A percentile compares a stretch with the other conserved stretches of the same genome.
phyloP scores from a whole-genome alignment of 2,113 vertebrate genomes.

The Synchiropus splendidus region DNA sequence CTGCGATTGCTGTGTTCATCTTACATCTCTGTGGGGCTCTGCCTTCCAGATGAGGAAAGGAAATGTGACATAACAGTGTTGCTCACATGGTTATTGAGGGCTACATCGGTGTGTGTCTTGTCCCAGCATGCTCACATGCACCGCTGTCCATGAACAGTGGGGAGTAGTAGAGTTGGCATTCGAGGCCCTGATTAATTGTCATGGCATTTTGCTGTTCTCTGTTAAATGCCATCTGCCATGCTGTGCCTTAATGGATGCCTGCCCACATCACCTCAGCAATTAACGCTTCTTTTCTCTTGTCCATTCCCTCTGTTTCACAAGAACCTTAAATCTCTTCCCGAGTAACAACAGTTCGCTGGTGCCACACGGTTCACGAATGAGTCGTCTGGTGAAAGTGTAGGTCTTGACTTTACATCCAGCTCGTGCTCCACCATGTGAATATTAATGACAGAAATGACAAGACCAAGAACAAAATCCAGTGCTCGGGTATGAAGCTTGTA shows the following conservation, averaged over 20 bases:
- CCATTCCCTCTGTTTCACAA: too few relatives aligned
- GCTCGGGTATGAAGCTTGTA: too few relatives aligned
- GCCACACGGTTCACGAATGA: too few relatives aligned
- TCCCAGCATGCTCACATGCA: slow-evolving; percentile 8
- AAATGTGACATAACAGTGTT: slow-evolving; percentile 4
- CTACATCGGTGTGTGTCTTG: slow-evolving; percentile 6
- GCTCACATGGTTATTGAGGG: slow-evolving; percentile 6
- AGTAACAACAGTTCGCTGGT: too few relatives aligned
- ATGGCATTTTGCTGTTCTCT: slow-evolving; percentile 59
- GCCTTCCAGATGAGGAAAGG: slow-evolving; percentile 23
- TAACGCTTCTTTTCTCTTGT: too few relatives aligned
- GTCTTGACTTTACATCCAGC: too few relatives aligned
- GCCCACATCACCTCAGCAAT: slow-evolving; percentile 13
- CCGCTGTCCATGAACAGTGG: slow-evolving; percentile 14
- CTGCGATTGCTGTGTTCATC: slow-evolving; percentile 41
- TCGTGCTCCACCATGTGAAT: too few relatives aligned
- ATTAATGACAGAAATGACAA: too few relatives aligned
- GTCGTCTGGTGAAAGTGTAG: too few relatives aligned
- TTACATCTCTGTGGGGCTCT: slow-evolving; percentile 33
- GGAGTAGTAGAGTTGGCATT: slow-evolving; percentile 52
- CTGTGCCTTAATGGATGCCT: slow-evolving; percentile 48
- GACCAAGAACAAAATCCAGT: too few relatives aligned
- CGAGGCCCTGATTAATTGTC: slow-evolving; percentile 57
- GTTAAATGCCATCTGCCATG: slow-evolving; percentile 57
- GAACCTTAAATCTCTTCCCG: too few relatives aligned